phyloP scores from a whole-genome alignment of 1,140 invertebrate species.

The Pentalonia nigronervosa region DNA sequence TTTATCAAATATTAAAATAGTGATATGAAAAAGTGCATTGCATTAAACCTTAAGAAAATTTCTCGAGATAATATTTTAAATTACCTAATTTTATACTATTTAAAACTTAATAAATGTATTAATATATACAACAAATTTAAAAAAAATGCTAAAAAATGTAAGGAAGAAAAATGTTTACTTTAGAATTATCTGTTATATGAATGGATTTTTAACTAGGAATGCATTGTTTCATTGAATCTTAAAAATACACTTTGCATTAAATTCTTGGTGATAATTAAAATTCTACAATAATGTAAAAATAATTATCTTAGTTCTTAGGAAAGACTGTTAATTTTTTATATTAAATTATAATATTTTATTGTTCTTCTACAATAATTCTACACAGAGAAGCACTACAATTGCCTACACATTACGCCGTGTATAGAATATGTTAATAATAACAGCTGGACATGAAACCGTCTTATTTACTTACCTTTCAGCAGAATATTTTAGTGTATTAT shows the following conservation, averaged over 20 bases:
- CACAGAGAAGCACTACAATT: not conserved
- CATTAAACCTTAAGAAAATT: too few species aligned
- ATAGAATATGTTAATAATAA: not conserved
- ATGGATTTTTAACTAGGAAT: not conserved
- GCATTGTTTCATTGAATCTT: not conserved
- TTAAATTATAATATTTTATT: too few species aligned
- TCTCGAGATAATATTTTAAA: not conserved
- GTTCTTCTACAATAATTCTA: not conserved
- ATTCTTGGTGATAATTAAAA: not conserved
- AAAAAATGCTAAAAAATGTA: not conserved
- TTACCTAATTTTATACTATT: not conserved
- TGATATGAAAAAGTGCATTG: too few species aligned
- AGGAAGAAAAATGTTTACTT: too few species aligned
- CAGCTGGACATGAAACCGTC: not conserved
- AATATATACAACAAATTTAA: not conserved
- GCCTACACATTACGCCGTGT: not conserved
- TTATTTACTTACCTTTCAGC: too few species aligned
- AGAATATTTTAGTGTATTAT: too few species aligned
- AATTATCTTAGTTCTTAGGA: not conserved
- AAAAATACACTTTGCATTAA: not conserved
- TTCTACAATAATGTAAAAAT: not conserved
- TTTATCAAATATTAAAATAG: too few species aligned
- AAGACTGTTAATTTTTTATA: not conserved
- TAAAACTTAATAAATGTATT: too few species aligned
- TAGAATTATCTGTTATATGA: not conserved